Evolutionary conservation across 2,113 vertebrate genomes (phyloP).

Genomic region (Lontra canadensis): DNA sequence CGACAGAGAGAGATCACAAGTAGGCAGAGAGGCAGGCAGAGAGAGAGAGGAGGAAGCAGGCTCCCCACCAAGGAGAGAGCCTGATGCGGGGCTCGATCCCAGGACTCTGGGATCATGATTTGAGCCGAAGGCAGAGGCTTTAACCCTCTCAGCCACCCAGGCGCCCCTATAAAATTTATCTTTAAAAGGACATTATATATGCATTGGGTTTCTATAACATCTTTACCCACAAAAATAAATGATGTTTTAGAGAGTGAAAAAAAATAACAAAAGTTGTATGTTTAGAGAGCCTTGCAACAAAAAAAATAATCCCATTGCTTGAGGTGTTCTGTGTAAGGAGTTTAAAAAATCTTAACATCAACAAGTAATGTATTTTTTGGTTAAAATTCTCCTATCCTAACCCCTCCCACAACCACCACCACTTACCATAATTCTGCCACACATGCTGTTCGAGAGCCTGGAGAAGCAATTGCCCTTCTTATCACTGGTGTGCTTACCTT

Average conservation of each 20-base stretch:
- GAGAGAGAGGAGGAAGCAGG: too few species aligned
- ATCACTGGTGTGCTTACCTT: not conserved
- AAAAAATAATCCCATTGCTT: not conserved
- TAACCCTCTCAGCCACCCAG: too few species aligned
- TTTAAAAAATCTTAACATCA: not conserved
- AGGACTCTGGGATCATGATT: too few species aligned
- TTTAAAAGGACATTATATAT: constrained; percentile 31
- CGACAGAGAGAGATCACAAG: too few species aligned
- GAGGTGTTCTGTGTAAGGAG: not conserved
- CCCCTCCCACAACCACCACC: not conserved
- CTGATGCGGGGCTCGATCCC: too few species aligned
- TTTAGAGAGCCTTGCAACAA: constrained; percentile 29
- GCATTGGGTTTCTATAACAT: not conserved
- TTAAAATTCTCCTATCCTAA: not conserved
- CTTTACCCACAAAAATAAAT: constrained; percentile 26
- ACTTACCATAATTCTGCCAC: not conserved
- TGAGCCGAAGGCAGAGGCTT: too few species aligned
- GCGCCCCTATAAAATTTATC: not conserved
- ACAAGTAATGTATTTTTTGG: not conserved
- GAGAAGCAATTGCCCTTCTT: not conserved
- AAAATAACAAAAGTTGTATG: not conserved
- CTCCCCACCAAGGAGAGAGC: too few species aligned
- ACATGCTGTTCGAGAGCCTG: not conserved
- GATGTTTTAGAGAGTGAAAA: not conserved
- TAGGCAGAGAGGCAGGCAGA: too few species aligned